Evolutionary conservation across 2,888 invertebrate genomes (phyloP), one percentile per base, ranked within the genome.

Genomic region (Adelphocoris suturalis): DNA sequence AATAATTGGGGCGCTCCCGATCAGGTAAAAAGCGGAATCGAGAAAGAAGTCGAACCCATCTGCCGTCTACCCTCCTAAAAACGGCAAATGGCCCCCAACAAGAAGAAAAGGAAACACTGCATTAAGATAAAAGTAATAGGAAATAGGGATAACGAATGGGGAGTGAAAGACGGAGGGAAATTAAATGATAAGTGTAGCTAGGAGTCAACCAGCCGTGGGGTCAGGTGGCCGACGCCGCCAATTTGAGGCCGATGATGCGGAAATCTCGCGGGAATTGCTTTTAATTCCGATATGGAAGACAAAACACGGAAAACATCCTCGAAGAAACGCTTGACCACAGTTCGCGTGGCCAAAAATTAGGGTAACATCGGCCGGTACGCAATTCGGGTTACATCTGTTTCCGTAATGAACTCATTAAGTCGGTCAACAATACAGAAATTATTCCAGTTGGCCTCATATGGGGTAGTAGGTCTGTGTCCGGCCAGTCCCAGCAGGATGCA

Each of bases 81-180:
- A 27, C 19, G 68, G 23, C 23, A 23, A 68, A 23, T 23, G 68
- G 19, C 5, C 23, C 5, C n/a, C 12, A 23, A 27, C 5, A 68
- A 68, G 27, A 11, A 68, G 27, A 68, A 7, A 68, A 68, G 68
- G 68, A 68, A 68, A 68, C 68, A 19, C 68, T 27, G 23, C 68
- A 68, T 68, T 68, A 68, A 68, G 68, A 68, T 68, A 68, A 68
- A 52, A 68, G 68, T 23, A 68, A 68, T 68, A 68, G 68, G 23
- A 1, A n/a, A 23, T 19, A 5, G 19, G 68, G 68, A n/a, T 68
- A 68, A 68, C 68, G 68, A 68, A 68, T 68, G 13, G 23, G 68
- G 23, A 68, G 23, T 23, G 68, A 27, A 23, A 57, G 57, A 57
- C 16, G n/a, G n/a, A n/a, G n/a, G 68, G 68, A 68, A 68, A 68